Evolutionary conservation across 2,888 invertebrate species (phyloP).

Genomic region (Caenorhabditis wallacei): DNA sequence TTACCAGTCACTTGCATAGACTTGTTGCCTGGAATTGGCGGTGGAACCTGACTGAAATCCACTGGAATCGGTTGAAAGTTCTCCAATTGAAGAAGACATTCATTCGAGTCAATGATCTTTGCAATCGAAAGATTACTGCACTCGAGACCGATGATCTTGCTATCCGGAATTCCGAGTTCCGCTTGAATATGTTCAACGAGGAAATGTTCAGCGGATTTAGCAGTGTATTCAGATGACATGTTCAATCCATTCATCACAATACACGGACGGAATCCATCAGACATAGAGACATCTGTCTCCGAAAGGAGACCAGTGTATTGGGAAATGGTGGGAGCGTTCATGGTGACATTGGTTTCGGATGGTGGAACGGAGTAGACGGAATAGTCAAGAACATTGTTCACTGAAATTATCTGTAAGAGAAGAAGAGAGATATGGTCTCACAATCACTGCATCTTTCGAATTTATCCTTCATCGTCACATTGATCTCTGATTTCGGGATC

Average conservation of each 20-base stretch:
- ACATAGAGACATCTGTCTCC: constrained; percentile 54
- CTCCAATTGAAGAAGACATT: constrained; percentile 49
- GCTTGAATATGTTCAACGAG: constrained; percentile 35
- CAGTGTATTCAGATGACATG: constrained; percentile 37
- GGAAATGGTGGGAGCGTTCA: constrained; percentile 20
- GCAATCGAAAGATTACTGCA: constrained; percentile 24
- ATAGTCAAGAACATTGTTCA: constrained; percentile 31
- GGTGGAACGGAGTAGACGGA: constrained; percentile 52
- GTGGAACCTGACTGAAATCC: constrained; percentile 31
- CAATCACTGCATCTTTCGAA: constrained; percentile 42
- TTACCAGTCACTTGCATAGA: constrained; percentile 16
- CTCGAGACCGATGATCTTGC: constrained; percentile 48
- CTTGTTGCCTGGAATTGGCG: constrained; percentile 1
- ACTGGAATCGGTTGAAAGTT: constrained; percentile 51
- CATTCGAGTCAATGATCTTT: constrained; percentile 57
- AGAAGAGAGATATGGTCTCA: neutral
- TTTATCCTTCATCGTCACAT: constrained; percentile 47
- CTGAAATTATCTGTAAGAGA: constrained; percentile 17
- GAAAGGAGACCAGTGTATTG: constrained; percentile 45
- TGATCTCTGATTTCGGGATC: constrained; percentile 43
- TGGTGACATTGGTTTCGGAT: constrained; percentile 59
- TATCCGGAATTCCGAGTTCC: constrained; percentile 45
- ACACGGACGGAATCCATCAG: constrained; percentile 47
- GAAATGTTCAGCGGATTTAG: constrained; percentile 5
- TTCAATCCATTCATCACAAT: constrained; percentile 1